Conservation (phyloP, 2,888 invertebrate genomes). For the Hipparchia semele region DNA sequence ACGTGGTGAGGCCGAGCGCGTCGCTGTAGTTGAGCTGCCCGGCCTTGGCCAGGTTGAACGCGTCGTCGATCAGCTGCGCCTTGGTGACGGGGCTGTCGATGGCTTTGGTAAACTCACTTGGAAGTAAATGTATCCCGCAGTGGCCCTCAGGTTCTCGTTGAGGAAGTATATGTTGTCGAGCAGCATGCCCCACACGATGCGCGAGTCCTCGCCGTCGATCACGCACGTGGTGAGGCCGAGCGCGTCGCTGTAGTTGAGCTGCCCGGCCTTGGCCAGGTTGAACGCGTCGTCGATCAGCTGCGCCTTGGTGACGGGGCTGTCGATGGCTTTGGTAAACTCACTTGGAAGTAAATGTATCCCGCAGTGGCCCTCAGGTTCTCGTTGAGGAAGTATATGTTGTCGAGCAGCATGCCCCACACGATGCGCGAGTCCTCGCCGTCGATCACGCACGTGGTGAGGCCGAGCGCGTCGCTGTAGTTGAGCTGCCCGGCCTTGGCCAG, state of each 20-base stretch:
- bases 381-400: slow-evolving; percentile 79
- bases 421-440: slow-evolving; percentile 84
- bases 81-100: slow-evolving; percentile 49
- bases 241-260: slow-evolving; percentile 83
- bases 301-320: slow-evolving; percentile 64
- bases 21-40: slow-evolving; percentile 82
- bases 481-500: slow-evolving; percentile 83
- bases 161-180: slow-evolving; percentile 81
- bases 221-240: slow-evolving; percentile 86
- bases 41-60: slow-evolving; percentile 85
- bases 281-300: slow-evolving; percentile 90
- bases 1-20: slow-evolving; percentile 85
- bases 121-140: background rate
- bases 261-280: slow-evolving; percentile 84
- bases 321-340: slow-evolving; percentile 55
- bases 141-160: slow-evolving; percentile 61
- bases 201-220: slow-evolving; percentile 82
- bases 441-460: slow-evolving; percentile 84
- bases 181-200: slow-evolving; percentile 86
- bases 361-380: slow-evolving; percentile 75
- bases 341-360: slow-evolving; percentile 78
- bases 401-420: slow-evolving; percentile 86
- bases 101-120: background rate
- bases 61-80: slow-evolving; percentile 89
- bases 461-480: slow-evolving; percentile 84